phyloP scores from a whole-genome alignment of 2,797 vertebrate species.

The Sebastes oblongus region DNA sequence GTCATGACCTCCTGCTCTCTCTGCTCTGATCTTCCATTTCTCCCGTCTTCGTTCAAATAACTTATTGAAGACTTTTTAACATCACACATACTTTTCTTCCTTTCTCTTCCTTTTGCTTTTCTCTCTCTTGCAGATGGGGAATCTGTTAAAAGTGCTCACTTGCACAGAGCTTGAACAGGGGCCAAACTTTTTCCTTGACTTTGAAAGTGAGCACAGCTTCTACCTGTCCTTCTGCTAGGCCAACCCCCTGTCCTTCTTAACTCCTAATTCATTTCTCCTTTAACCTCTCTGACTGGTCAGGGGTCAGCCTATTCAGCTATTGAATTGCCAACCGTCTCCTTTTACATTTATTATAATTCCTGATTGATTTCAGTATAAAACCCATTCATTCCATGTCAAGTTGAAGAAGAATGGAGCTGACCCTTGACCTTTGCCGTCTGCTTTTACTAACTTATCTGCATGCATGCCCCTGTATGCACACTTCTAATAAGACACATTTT shows the following conservation, averaged over 20 bases:
- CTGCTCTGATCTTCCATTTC: constrained; percentile 22
- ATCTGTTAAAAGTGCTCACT: constrained; percentile 94
- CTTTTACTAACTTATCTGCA: constrained; percentile 37
- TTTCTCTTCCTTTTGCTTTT: constrained; percentile 39
- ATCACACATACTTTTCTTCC: constrained; percentile 39
- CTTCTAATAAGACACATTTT: background rate
- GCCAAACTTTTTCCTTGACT: constrained; percentile 96
- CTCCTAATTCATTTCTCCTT: constrained; percentile 16
- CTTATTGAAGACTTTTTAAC: constrained; percentile 64
- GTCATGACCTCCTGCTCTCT: constrained; percentile 12
- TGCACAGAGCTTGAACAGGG: constrained; percentile 96
- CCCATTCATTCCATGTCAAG: background rate
- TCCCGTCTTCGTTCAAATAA: constrained; percentile 6
- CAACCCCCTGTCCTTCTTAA: constrained; percentile 24
- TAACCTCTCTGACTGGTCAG: constrained; percentile 44
- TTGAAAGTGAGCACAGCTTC: constrained; percentile 92
- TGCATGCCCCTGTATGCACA: constrained; percentile 31
- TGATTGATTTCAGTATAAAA: constrained; percentile 36
- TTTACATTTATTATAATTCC: constrained; percentile 28
- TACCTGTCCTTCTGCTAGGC: constrained; percentile 52
- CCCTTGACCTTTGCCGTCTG: constrained; percentile 46
- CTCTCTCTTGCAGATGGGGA: constrained; percentile 90
- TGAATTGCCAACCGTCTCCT: background rate
- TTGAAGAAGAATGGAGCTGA: constrained; percentile 56
- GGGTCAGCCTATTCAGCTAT: constrained; percentile 57